These are phyloP conservation scores for Hucho hucho DNA, from an alignment of 2,113 vertebrate species.

Conservation along the genomic window DNA sequence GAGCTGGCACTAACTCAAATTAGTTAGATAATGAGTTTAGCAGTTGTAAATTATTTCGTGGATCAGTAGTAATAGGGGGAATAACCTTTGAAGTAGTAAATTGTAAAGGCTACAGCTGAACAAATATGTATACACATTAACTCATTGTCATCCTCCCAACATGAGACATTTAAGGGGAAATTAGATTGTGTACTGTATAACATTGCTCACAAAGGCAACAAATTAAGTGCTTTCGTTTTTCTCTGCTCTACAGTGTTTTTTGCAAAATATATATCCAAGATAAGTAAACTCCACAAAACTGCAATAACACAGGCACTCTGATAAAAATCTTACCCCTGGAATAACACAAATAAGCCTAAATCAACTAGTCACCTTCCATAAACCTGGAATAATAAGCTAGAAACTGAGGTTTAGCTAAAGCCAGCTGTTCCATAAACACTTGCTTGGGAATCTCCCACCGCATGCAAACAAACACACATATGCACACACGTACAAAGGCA, in stretches of 20 bases:
- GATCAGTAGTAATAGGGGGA: no score
- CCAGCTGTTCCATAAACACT: slow-evolving; percentile 26
- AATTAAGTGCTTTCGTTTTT: no score
- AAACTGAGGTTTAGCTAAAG: slow-evolving; percentile 11
- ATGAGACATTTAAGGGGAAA: no score
- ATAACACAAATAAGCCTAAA: slow-evolving; percentile 39
- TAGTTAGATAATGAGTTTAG: no score
- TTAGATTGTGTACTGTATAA: no score
- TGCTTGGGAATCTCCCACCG: slow-evolving; percentile 11
- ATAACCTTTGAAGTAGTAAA: no score
- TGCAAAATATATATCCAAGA: slow-evolving; percentile 15
- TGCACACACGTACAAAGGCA: neutral
- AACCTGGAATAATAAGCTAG: slow-evolving; percentile 52
- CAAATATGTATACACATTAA: no score
- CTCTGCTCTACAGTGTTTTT: slow-evolving; percentile 37
- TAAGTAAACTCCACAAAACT: neutral
- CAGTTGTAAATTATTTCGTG: no score
- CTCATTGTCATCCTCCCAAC: no score
- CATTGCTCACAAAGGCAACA: no score
- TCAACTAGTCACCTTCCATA: slow-evolving; percentile 48
- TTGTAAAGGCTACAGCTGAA: no score
- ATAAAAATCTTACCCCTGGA: neutral
- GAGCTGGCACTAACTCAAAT: neutral
- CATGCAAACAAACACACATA: neutral
- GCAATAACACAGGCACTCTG: neutral